Percentiles rank a stretch among this genome's conserved stretches.
Conservation (phyloP, 2,797 vertebrate species). For the Pelodytes ibericus region DNA sequence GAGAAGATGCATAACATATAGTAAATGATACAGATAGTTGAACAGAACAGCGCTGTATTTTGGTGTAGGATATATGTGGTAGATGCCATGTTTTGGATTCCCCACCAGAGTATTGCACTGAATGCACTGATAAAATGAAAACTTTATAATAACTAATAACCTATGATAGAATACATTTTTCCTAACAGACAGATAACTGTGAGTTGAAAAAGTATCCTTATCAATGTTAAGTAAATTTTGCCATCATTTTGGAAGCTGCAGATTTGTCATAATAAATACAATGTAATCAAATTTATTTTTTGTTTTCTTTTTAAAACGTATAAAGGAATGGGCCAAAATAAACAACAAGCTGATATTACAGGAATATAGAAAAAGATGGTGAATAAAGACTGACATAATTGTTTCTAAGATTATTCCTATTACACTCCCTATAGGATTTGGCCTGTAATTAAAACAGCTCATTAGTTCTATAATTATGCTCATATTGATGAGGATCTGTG, state of each 20-base stretch:
- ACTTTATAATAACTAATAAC: too few relatives aligned
- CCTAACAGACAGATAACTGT: not conserved
- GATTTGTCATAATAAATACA: not conserved
- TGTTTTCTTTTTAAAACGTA: too few relatives aligned
- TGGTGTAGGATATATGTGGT: too few relatives aligned
- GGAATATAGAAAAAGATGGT: not conserved
- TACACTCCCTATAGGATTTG: conserved; percentile 33
- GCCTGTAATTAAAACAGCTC: conserved; percentile 48
- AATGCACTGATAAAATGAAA: too few relatives aligned
- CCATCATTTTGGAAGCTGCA: not conserved
- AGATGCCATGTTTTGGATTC: too few relatives aligned
- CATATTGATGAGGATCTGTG: conserved; percentile 26
- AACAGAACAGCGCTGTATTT: too few relatives aligned
- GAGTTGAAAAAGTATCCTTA: not conserved
- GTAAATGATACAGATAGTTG: too few relatives aligned
- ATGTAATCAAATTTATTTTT: too few relatives aligned
- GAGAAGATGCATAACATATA: too few relatives aligned
- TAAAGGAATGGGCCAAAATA: too few relatives aligned
- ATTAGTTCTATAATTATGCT: conserved; percentile 45
- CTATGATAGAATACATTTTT: not conserved
- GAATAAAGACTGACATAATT: conserved; percentile 28
- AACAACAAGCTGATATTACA: not conserved
- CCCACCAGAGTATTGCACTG: too few relatives aligned
- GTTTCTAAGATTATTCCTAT: conserved; percentile 31
- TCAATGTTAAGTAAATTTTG: too few relatives aligned